Evolutionary conservation across 2,113 vertebrate species (phyloP).

Genomic region (Ptychochromis oligacanthus): DNA sequence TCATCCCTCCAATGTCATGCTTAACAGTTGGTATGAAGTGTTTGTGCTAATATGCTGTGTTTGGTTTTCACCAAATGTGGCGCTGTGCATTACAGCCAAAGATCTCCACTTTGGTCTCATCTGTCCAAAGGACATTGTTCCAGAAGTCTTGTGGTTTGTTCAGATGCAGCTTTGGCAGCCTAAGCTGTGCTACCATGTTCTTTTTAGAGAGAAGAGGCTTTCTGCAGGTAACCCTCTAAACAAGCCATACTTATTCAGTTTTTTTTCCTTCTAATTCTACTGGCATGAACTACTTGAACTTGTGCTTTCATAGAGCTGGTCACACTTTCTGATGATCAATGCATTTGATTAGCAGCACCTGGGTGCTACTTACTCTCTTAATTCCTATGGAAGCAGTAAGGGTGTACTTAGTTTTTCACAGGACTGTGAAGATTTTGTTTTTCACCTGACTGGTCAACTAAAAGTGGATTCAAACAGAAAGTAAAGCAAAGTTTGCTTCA

Average conservation of each 20-base stretch:
- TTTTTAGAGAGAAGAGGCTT: neutral
- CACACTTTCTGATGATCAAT: neutral
- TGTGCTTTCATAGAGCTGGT: neutral
- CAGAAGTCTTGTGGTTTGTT: neutral
- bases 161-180: neutral
- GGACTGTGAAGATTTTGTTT: no score
- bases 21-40: neutral
- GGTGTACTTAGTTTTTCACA: neutral
- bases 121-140: no score
- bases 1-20: neutral
- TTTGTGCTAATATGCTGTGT: neutral
- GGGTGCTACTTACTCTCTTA: neutral
- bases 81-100: neutral
- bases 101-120: neutral
- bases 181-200: neutral
- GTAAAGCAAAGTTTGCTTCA: neutral
- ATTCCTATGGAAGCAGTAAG: no score
- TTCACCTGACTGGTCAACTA: no score
- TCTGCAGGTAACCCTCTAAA: neutral
- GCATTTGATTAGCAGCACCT: neutral
- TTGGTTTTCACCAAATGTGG: neutral
- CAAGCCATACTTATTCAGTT: neutral
- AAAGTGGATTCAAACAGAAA: neutral
- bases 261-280: no score
- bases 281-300: neutral